Conservation (phyloP, 2,888 invertebrate genomes). For the Hydroisotoma schaefferi region DNA sequence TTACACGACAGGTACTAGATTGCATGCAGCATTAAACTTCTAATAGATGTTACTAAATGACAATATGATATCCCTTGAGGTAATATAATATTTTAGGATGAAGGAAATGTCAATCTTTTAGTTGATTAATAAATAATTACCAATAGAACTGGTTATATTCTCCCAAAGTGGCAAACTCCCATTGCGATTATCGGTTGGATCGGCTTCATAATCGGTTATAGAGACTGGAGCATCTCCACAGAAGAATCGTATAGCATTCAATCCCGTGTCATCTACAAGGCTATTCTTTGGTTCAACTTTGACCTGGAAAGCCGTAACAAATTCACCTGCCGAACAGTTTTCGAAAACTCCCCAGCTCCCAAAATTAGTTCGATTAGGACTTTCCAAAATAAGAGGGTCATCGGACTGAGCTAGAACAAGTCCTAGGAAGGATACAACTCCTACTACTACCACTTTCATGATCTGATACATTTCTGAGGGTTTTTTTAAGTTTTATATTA, state of each 20-base stretch:
- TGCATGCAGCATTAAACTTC: too few species aligned
- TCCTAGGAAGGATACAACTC: too few species aligned
- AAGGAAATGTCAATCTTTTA: too few species aligned
- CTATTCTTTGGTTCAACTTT: conserved; percentile 20
- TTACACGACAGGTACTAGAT: too few species aligned
- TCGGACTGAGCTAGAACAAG: too few species aligned
- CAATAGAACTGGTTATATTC: conserved; percentile 15
- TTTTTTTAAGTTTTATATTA: too few species aligned
- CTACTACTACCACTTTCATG: too few species aligned
- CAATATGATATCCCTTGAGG: too few species aligned
- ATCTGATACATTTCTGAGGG: too few species aligned
- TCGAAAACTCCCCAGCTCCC: conserved; percentile 26
- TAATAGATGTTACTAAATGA: too few species aligned
- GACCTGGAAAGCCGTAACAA: conserved; percentile 25
- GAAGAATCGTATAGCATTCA: conserved; percentile 32
- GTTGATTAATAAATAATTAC: too few species aligned
- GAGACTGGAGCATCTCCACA: conserved; percentile 20
- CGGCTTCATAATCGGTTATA: background rate
- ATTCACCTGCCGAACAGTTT: conserved; percentile 13
- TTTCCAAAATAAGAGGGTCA: background rate
- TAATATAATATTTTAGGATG: too few species aligned
- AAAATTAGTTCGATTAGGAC: conserved; percentile 18
- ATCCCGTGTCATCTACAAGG: conserved; percentile 17
- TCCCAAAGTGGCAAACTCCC: background rate
- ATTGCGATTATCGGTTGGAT: background rate